A percentile compares a stretch with the other conserved stretches of the same genome.
phyloP scores from a whole-genome alignment of 2,113 vertebrate species.

The Danionella cerebrum region DNA sequence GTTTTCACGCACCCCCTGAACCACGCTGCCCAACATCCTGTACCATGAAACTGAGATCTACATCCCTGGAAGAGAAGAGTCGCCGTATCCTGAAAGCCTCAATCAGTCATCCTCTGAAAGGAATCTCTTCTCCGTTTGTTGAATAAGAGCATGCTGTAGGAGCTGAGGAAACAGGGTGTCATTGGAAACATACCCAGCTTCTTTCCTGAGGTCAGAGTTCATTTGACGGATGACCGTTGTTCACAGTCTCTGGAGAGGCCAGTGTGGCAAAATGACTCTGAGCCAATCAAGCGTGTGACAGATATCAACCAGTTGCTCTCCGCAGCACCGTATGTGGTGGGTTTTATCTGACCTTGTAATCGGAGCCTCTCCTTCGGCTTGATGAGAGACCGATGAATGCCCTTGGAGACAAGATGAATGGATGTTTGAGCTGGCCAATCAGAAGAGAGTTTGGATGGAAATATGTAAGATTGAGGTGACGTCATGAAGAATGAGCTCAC shows the following conservation, averaged over 20 bases:
- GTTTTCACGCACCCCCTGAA: conserved; percentile 16
- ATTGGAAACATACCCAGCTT: conserved; percentile 22
- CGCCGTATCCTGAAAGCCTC: not conserved
- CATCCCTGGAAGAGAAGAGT: not conserved
- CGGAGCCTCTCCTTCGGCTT: conserved; percentile 1
- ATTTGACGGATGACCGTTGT: not conserved
- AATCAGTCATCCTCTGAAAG: not conserved
- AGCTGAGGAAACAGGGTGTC: conserved; percentile 18
- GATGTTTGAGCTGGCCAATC: not conserved
- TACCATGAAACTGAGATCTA: conserved; percentile 22
- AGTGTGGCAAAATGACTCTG: not conserved
- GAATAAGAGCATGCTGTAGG: not conserved
- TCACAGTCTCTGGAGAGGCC: not conserved
- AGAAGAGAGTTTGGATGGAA: not conserved
- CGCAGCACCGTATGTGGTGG: not conserved
- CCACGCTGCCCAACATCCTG: conserved; percentile 3
- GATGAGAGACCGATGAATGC: conserved; percentile 20
- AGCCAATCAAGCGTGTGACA: conserved; percentile 12
- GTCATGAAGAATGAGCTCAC: conserved; percentile 21
- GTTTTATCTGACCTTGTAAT: conserved; percentile 30
- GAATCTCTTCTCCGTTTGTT: not conserved
- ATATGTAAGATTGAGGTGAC: not conserved
- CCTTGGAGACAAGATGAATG: not conserved
- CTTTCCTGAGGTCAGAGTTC: not conserved
- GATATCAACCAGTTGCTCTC: conserved; percentile 2